These are phyloP conservation scores for Crenichthys baileyi DNA, from an alignment of 2,797 vertebrate genomes.

Conservation along the genomic window DNA sequence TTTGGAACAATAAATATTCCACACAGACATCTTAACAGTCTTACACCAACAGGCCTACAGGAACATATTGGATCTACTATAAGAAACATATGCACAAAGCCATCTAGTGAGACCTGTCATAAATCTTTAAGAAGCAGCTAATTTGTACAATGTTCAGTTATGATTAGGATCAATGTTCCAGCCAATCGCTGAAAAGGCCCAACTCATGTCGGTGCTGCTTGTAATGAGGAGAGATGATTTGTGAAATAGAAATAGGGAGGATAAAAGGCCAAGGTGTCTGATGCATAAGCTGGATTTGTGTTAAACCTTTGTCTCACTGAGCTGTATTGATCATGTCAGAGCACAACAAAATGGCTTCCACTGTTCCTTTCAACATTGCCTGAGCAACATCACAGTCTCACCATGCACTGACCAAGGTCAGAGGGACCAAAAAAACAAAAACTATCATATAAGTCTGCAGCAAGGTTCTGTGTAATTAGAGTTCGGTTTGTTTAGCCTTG, in stretches of 20 bases:
- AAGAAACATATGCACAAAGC: not conserved
- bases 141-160: constrained; percentile 24
- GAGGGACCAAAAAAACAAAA: not conserved
- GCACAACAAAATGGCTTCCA: constrained; percentile 15
- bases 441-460: constrained; percentile 8
- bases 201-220: constrained; percentile 15
- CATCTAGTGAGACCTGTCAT: not conserved
- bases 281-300: constrained; percentile 42
- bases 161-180: constrained; percentile 36
- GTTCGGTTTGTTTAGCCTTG: constrained; percentile 34
- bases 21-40: not conserved
- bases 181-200: constrained; percentile 32
- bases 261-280: constrained; percentile 60
- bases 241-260: constrained; percentile 24
- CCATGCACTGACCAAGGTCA: constrained; percentile 21
- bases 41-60: not conserved
- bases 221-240: constrained; percentile 58
- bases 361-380: constrained; percentile 9
- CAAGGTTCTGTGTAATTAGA: constrained; percentile 27
- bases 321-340: constrained; percentile 45
- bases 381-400: not conserved
- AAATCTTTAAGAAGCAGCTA: constrained; percentile 15
- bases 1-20: not conserved
- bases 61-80: not conserved
- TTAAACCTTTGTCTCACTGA: constrained; percentile 37